Evolutionary conservation across 2,113 vertebrate species (phyloP).

Genomic region (Elaphurus davidianus): DNA sequence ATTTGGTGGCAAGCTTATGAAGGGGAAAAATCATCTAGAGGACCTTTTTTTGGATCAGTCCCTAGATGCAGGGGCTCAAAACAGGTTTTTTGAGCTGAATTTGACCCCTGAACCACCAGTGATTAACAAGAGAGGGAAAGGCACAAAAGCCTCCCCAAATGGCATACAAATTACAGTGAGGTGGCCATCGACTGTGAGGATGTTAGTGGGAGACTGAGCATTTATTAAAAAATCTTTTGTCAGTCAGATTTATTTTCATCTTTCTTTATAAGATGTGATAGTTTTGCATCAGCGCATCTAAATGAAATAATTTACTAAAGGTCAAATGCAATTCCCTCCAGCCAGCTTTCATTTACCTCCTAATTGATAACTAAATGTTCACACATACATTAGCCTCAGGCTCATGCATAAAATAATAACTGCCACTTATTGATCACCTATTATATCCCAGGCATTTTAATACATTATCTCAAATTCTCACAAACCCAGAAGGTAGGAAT

Average conservation of each 20-base stretch:
- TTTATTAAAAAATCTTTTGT: slow-evolving; percentile 72
- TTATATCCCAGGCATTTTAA: slow-evolving; percentile 51
- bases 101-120: not conserved
- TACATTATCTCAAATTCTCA: slow-evolving; percentile 43
- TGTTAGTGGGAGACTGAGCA: slow-evolving; percentile 40
- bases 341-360: slow-evolving; percentile 73
- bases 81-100: not conserved
- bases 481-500: slow-evolving; percentile 25
- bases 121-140: not conserved
- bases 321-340: slow-evolving; percentile 71
- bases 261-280: slow-evolving; percentile 66
- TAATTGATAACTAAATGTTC: slow-evolving; percentile 75
- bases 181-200: not conserved
- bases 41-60: not conserved
- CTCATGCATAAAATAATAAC: slow-evolving; percentile 60
- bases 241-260: slow-evolving; percentile 62
- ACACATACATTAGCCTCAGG: slow-evolving; percentile 56
- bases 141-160: not conserved
- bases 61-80: not conserved
- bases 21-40: not conserved
- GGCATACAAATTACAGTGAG: not conserved
- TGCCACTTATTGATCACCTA: slow-evolving; percentile 71
- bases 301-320: slow-evolving; percentile 74
- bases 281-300: slow-evolving; percentile 69
- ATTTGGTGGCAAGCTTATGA: not conserved